Evolutionary conservation across 2,113 vertebrate genomes (phyloP).

Genomic region (Beaufortia kweichowensis): DNA sequence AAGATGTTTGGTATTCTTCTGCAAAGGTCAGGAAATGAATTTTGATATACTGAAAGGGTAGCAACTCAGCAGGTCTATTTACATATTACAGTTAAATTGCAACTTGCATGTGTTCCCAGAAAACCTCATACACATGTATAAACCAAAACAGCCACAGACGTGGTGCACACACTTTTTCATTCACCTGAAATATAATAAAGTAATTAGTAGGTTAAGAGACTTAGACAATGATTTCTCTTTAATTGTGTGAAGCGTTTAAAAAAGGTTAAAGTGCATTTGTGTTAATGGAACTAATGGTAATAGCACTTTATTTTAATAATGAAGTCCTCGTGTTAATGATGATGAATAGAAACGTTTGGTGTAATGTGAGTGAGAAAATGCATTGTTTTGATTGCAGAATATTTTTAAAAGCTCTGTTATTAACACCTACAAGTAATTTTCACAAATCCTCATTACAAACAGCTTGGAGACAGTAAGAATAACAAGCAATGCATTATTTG

Average conservation of each 20-base stretch:
- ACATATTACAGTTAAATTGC: background rate
- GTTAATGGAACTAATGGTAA: background rate
- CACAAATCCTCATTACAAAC: background rate
- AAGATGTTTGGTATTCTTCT: slow-evolving; percentile 11
- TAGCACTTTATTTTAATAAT: background rate
- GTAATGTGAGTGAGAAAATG: background rate
- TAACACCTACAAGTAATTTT: background rate
- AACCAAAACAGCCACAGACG: slow-evolving; percentile 3
- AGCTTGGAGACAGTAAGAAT: background rate
- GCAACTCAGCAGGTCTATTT: background rate
- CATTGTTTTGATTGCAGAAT: background rate
- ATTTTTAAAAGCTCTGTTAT: too few species aligned
- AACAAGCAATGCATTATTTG: background rate
- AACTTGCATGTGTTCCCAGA: background rate
- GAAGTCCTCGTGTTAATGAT: background rate
- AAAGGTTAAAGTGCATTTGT: slow-evolving; percentile 18
- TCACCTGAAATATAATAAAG: slow-evolving; percentile 32
- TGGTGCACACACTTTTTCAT: background rate
- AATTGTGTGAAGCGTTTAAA: slow-evolving; percentile 15
- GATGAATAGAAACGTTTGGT: background rate
- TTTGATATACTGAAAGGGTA: slow-evolving; percentile 16
- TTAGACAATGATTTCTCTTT: background rate
- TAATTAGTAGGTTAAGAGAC: background rate
- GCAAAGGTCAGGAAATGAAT: slow-evolving; percentile 42
- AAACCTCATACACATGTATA: background rate